Evolutionary conservation across 2,797 vertebrate species (phyloP), one percentile per base, ranked within the genome.

Genomic region (Acanthurus tractus): DNA sequence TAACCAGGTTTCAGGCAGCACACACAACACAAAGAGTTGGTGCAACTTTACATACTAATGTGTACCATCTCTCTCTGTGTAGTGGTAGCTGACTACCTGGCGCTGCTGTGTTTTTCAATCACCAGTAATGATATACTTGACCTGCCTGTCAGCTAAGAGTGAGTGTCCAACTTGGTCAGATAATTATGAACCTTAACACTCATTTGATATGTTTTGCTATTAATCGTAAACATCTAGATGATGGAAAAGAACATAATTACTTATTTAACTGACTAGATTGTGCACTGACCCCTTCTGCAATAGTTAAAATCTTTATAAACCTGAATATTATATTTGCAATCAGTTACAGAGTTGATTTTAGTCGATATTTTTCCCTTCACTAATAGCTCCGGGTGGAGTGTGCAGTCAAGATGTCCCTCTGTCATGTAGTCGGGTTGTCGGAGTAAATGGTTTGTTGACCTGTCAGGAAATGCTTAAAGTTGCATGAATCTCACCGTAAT

Each of bases 1-100:
- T n/a, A n/a, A n/a, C n/a, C n/a, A n/a, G n/a, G n/a, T n/a, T n/a
- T n/a, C n/a, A n/a, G n/a, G n/a, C n/a, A n/a, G n/a, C n/a, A n/a
- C n/a, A n/a, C n/a, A n/a, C n/a, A n/a, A n/a, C n/a, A n/a, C n/a
- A 78, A 46, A 17, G 38, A 45, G 34, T 49, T 61, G 38, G 49
- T 76, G 22, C 36, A 44, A 29, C 59, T 23, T 29, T 36, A 54
- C 29, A 62, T 38, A 1, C n/a, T 69, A 12, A 23, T 36, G 4
- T 34, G 13, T 13, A 53, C 38, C 14, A 55, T 61, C 0, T 40
- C 6, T 36, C 45, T 42, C 38, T 57, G 10, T 6, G 64, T 17
- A 12, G 8, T 50, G 17, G 40, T 62, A 23, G 42, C 29, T 50
- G 18, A 59, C 34, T 63, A 29, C 36, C 29, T 0, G 2, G 36